Conservation (phyloP, 2,888 invertebrate genomes). For the Watsonalla cultraria region DNA sequence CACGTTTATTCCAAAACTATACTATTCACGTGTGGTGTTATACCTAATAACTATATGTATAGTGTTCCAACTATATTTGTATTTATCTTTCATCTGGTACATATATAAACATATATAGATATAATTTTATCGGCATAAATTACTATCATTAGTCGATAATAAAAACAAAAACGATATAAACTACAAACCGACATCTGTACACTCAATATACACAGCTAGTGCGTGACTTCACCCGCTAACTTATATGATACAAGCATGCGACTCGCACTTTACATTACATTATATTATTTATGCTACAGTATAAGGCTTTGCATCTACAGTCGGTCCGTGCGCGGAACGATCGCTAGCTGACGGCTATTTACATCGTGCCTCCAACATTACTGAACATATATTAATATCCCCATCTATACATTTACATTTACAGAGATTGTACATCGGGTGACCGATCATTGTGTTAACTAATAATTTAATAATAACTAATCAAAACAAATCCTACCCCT, state of each 20-base stretch:
- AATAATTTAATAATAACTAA: conserved; percentile 52
- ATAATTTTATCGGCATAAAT: conserved; percentile 72
- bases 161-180: conserved; percentile 63
- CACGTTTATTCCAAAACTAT: conserved; percentile 76
- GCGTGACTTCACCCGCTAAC: conserved; percentile 59
- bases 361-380: conserved; percentile 40
- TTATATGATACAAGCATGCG: conserved; percentile 71
- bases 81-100: conserved; percentile 66
- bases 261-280: conserved; percentile 33
- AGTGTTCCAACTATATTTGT: conserved; percentile 73
- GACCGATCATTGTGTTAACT: conserved; percentile 44
- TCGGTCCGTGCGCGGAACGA: conserved; percentile 32
- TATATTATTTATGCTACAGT: conserved; percentile 55
- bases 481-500: conserved; percentile 23
- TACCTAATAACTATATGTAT: conserved; percentile 74
- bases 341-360: conserved; percentile 40
- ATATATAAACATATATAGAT: conserved; percentile 66
- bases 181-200: conserved; percentile 70
- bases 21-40: conserved; percentile 71
- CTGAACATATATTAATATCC: conserved; percentile 73
- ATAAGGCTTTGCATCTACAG: conserved; percentile 68
- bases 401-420: conserved; percentile 75
- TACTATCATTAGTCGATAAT: conserved; percentile 72
- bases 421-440: conserved; percentile 71
- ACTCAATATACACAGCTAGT: conserved; percentile 75